A percentile compares a stretch with the other conserved stretches of the same genome.
Conservation (phyloP, 2,797 vertebrate species). For the Bradypodion ventrale region DNA sequence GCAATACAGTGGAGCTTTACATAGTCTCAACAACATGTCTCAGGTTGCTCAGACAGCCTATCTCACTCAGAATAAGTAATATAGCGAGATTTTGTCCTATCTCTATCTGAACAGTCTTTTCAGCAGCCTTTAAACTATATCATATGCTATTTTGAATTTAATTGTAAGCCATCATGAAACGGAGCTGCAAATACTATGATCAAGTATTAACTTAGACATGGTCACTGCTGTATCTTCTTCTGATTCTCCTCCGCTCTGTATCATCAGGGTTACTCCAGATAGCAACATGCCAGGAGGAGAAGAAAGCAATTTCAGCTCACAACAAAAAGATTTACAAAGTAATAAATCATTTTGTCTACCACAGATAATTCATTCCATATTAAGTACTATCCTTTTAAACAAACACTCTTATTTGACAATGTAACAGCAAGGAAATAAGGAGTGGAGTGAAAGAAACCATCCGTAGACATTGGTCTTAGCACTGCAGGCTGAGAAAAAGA, state of each 20-base stretch:
- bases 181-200: not conserved
- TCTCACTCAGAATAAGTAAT: too few relatives aligned
- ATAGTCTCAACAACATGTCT: too few relatives aligned
- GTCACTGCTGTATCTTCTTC: not conserved
- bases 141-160: too few relatives aligned
- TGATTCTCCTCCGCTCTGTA: not conserved
- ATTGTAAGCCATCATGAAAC: too few relatives aligned
- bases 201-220: not conserved
- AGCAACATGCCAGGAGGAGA: rapidly evolving
- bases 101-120: not conserved
- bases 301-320: slow-evolving; percentile 65
- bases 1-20: too few relatives aligned
- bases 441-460: slow-evolving; percentile 43
- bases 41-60: too few relatives aligned
- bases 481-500: slow-evolving; percentile 46
- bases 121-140: not conserved
- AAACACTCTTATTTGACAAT: slow-evolving; percentile 16
- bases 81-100: too few relatives aligned
- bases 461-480: slow-evolving; percentile 20
- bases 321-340: slow-evolving; percentile 52
- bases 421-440: slow-evolving; percentile 37
- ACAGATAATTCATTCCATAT: slow-evolving; percentile 67
- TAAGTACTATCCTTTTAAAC: slow-evolving; percentile 63
- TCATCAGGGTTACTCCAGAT: rapidly evolving
- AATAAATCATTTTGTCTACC: slow-evolving; percentile 62